Evolutionary conservation across 2,797 vertebrate genomes (phyloP).

Genomic region (Loris lydekkerianus): DNA sequence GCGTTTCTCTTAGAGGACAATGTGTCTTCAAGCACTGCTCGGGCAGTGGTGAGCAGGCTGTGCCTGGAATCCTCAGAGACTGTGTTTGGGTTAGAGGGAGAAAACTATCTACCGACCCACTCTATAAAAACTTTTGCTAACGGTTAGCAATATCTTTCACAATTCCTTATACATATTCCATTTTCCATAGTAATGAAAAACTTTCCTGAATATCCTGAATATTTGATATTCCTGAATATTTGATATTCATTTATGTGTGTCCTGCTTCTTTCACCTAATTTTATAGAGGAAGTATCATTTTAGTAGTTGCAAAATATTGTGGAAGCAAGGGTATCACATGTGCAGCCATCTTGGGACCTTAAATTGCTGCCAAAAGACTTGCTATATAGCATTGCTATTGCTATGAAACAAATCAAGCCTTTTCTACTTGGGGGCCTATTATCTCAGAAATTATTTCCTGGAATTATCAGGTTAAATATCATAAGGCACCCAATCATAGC

Average conservation of each 20-base stretch:
- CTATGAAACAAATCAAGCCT: background rate
- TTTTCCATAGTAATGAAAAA: background rate
- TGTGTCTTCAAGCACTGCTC: background rate
- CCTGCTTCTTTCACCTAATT: background rate
- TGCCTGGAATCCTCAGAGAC: background rate
- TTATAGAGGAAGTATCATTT: background rate
- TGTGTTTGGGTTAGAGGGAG: background rate
- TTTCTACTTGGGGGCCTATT: background rate
- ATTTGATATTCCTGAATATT: background rate
- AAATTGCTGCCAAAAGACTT: background rate
- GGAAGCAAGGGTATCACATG: background rate
- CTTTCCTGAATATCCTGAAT: background rate
- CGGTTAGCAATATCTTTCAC: background rate
- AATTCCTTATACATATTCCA: background rate
- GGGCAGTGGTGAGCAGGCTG: background rate
- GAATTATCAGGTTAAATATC: background rate
- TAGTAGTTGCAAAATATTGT: background rate
- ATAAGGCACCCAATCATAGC: background rate
- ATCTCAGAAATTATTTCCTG: slow-evolving; percentile 39
- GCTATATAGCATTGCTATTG: background rate
- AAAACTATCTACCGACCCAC: too few relatives aligned
- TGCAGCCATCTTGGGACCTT: background rate
- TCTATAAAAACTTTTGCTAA: background rate
- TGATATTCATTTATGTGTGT: background rate
- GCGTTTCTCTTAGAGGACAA: slow-evolving; percentile 10